Percentiles rank a stretch among this genome's conserved stretches.
phyloP scores from a whole-genome alignment of 2,888 invertebrate genomes.

The Cosmia pyralina region DNA sequence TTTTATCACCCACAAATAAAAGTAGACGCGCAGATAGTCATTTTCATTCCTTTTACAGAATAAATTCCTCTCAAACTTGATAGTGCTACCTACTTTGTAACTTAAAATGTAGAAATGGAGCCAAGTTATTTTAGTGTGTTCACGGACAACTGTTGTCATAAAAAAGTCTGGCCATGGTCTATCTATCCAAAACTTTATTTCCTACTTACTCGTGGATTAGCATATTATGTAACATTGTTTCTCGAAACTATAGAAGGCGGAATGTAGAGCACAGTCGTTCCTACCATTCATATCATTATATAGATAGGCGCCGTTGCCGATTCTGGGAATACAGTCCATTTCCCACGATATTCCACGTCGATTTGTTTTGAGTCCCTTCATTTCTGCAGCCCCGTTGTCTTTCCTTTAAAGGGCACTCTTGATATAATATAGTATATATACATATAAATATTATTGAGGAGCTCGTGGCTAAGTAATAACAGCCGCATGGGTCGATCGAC shows the following conservation, averaged over 20 bases:
- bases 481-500: too few relatives aligned
- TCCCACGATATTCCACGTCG: slow-evolving; percentile 15
- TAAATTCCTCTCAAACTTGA: slow-evolving; percentile 21
- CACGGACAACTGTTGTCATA: slow-evolving; percentile 24
- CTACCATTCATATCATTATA: background rate
- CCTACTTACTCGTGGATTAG: background rate
- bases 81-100: slow-evolving; percentile 24
- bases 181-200: slow-evolving; percentile 1
- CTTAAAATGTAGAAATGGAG: slow-evolving; percentile 39
- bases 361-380: background rate
- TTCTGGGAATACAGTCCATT: background rate
- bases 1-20: slow-evolving; percentile 64
- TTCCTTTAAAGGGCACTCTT: slow-evolving; percentile 21
- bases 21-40: slow-evolving; percentile 38
- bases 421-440: too few relatives aligned
- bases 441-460: too few relatives aligned
- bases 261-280: background rate
- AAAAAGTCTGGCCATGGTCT: slow-evolving; percentile 13
- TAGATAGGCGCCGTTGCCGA: background rate
- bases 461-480: too few relatives aligned
- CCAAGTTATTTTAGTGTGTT: slow-evolving; percentile 36
- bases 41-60: slow-evolving; percentile 25
- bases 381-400: slow-evolving; percentile 5
- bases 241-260: background rate
- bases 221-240: background rate